Evolutionary conservation across 2,797 vertebrate genomes (phyloP), one percentile per base, ranked within the genome.

Genomic region (Notolabrus celidotus): DNA sequence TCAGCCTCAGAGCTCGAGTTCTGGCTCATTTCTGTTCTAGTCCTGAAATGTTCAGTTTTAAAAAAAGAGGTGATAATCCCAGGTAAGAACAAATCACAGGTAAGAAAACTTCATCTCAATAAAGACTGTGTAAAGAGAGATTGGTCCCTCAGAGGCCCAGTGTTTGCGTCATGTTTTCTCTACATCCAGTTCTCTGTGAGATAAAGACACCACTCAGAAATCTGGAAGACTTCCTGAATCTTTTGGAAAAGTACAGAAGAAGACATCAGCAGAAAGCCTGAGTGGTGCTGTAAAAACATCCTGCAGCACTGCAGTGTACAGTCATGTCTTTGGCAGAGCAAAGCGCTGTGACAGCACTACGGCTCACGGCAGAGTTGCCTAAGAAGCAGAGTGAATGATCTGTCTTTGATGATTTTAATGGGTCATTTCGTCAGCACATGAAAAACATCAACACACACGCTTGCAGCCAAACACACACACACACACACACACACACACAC

Each of bases 341-440:
- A 85, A 77, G 31, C 53, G 83, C 86, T 81, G 78, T 36, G 74
- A 72, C 76, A 87, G 88, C 83, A 51, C 10, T 33, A 77, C 67
- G 15, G 46, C 74, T 51, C 81, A 73, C 7, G 58, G 5, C 56
- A 67, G 70, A 88, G 56, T 2, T 80, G 84, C 80, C 68, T 71
- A 11, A 82, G 72, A 77, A 53, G 73, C 74, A 79, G 58, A 76
- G 74, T 58, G 39, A 61, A 71, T 11, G 12, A 36, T 11, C n/a
- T 41, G 4, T n/a, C 62, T 83, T 64, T 82, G 67, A 88, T 75
- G 65, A 11, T 1, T 66, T 47, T 16, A 41, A 17, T 79, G 34
- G 77, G 27, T 55, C 27, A 6, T 78, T 79, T 79, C 38, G 0
- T 81, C 74, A 80, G 71, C 65, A 8, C 46, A 22, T 36, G 10